phyloP scores from a whole-genome alignment of 2,113 vertebrate genomes.

The Anhinga rufa region DNA sequence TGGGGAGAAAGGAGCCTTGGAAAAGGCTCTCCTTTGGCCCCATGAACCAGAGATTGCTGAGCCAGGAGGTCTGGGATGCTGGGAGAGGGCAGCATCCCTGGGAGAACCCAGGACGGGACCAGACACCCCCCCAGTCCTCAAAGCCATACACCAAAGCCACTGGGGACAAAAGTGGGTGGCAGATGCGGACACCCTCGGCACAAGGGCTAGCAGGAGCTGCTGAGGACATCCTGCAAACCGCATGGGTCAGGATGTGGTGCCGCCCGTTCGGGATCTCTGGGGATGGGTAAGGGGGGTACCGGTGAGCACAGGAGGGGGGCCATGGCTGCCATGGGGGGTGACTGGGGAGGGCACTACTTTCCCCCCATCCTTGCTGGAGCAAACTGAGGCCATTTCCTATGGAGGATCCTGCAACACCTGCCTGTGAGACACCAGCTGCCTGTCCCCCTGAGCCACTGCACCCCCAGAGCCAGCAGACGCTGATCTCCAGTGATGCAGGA shows the following conservation, averaged over 20 bases:
- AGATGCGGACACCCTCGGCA: neutral
- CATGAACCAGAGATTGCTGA: neutral
- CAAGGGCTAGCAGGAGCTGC: neutral
- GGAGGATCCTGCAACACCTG: neutral
- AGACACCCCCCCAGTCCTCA: neutral
- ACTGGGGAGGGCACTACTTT: neutral
- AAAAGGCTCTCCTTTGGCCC: neutral
- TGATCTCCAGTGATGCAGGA: accelerated
- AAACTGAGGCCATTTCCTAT: neutral
- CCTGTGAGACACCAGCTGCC: neutral
- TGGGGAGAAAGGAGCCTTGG: neutral
- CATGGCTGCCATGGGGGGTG: neutral
- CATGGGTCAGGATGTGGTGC: neutral
- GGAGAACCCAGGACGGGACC: neutral
- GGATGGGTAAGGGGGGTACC: neutral
- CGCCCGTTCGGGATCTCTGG: neutral
- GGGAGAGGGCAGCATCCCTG: neutral
- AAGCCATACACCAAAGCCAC: neutral
- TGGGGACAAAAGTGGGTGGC: neutral
- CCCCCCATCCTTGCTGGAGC: neutral
- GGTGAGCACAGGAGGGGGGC: accelerated
- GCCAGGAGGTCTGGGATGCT: neutral
- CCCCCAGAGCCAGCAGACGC: accelerated
- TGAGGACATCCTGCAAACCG: neutral
- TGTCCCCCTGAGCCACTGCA: accelerated